Base-by-base conservation (phyloP, 2,888 invertebrate species). In the Scrobipalpa costella region DNA sequence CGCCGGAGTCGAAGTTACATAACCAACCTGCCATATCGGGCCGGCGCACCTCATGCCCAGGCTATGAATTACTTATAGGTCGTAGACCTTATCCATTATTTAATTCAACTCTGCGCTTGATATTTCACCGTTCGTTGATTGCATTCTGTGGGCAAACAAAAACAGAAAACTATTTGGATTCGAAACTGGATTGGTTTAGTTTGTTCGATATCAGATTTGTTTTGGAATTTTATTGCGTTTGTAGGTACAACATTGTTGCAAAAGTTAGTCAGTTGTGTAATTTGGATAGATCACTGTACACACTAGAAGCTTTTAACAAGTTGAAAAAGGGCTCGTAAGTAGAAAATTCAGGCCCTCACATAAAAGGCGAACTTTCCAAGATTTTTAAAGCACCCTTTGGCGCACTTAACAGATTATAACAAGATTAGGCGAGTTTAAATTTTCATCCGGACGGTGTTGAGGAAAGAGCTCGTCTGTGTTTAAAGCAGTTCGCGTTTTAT, bases 11-110 rank as follows among this genome's bases (percentile, higher is more conserved):
- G 9, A 6, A 83, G 83, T 91, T 90, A 90, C 90, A 89, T 90
- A 90, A 90, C 88, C 80, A 90, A 90, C 90, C 90, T 90, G 91
- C 90, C 90, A 86, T 90, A 90, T 90, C 87, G 79, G 85, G 85
- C 83, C 75, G 84, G 86, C 84, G 82, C 87, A 85, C 88, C 88
- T 86, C 86, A 81, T 86, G 83, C 88, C 87, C 79, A 85, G 86
- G 88, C 88, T 90, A 87, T 88, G 88, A 89, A 90, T 90, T 89
- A 87, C 89, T 89, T 85, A 89, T 81, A 88, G 90, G 87, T 90
- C 90, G 79, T 86, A 87, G 90, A 90, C 89, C 90, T 81, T 77
- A 80, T 80, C 77, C 79, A 86, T 85, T 86, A 87, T 88, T 85
- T 79, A 81, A 84, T 84, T 83, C 79, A 74, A 74, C 74, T 75